Percentiles rank a stretch among this genome's conserved stretches.
Evolutionary conservation across 2,888 invertebrate species (phyloP).

Genomic region (Uropetala carovei): DNA sequence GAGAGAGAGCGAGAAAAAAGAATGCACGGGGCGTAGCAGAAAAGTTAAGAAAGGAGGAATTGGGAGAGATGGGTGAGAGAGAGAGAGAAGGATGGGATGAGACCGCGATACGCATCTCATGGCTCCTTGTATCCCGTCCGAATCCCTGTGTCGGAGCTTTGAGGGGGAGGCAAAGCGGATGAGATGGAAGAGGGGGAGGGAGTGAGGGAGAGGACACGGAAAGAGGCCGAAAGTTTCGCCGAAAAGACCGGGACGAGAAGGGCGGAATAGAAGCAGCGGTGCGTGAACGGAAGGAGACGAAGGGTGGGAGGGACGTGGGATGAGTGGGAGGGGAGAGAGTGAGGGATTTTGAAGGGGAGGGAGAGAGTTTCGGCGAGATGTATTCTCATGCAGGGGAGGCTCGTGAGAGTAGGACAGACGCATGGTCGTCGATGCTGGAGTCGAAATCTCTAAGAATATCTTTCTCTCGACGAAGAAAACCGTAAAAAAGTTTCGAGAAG

Average conservation of each 20-base stretch:
- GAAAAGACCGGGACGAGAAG: background rate
- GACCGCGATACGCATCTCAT: background rate
- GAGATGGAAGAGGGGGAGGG: no score
- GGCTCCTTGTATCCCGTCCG: background rate
- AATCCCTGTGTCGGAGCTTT: no score
- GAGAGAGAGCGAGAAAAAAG: background rate
- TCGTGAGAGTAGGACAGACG: background rate
- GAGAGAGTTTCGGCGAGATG: background rate
- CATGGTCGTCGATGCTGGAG: background rate
- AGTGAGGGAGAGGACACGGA: background rate
- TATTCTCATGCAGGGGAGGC: background rate
- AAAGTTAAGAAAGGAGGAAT: no score
- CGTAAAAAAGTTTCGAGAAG: background rate
- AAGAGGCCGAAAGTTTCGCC: conserved; percentile 14
- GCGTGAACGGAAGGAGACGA: conserved; percentile 15
- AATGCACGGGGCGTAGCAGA: background rate
- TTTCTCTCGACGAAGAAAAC: background rate
- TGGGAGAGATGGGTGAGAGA: no score
- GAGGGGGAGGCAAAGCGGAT: no score
- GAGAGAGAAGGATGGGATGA: background rate
- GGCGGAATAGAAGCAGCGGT: background rate
- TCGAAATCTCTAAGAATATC: background rate
- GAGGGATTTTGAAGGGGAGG: background rate
- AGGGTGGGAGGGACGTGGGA: background rate
- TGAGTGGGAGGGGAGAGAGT: background rate